These are phyloP conservation scores for Cephus rjabovi DNA, from an alignment of 2,888 invertebrate genomes.

Conservation along the genomic window DNA sequence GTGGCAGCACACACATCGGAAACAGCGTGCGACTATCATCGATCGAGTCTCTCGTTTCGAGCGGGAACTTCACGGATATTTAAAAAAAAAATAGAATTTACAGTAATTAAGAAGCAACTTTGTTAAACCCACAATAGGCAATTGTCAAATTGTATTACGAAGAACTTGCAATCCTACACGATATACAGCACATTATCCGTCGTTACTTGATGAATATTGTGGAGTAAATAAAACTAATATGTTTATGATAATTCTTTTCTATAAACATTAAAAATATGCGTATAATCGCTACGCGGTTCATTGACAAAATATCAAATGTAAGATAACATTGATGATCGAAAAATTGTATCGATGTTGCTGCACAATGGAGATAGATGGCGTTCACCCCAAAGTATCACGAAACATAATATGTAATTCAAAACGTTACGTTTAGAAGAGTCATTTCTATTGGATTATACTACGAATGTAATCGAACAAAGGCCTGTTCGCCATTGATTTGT, in stretches of 20 bases:
- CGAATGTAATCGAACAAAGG: neutral
- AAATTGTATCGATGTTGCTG: neutral
- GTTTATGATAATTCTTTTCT: neutral
- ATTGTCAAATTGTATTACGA: neutral
- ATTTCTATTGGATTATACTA: neutral
- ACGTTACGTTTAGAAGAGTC: neutral
- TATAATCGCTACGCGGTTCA: neutral
- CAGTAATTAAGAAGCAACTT: neutral
- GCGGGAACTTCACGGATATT: conserved; percentile 25
- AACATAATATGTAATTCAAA: neutral
- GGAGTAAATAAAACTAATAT: neutral
- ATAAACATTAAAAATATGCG: neutral
- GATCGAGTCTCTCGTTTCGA: conserved; percentile 3
- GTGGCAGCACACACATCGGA: conserved; percentile 22
- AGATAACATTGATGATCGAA: neutral
- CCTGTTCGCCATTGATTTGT: neutral
- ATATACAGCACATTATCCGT: neutral
- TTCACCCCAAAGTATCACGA: neutral
- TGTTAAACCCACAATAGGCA: neutral
- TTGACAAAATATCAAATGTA: neutral
- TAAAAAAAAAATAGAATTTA: neutral
- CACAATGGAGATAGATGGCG: neutral
- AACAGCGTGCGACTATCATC: conserved; percentile 9
- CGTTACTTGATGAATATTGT: neutral
- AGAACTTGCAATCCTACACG: no score